These are phyloP conservation scores for Frankliniella intonsa DNA, from an alignment of 2,888 invertebrate genomes.

Conservation along the genomic window DNA sequence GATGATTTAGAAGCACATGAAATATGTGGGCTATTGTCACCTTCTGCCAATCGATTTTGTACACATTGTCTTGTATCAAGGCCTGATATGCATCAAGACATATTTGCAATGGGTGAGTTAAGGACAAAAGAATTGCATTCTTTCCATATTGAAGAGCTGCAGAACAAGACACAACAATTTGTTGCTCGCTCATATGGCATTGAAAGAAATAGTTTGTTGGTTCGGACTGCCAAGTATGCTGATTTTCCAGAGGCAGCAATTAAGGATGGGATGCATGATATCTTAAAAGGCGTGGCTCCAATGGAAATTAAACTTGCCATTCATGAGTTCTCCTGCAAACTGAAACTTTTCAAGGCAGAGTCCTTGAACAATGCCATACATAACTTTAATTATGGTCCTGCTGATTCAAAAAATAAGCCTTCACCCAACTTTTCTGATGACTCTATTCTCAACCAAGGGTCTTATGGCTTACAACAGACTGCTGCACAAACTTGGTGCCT, in stretches of 20 bases:
- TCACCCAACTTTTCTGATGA: neutral
- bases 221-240: neutral
- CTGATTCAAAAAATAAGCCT: neutral
- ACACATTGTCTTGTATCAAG: neutral
- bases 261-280: neutral
- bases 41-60: neutral
- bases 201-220: neutral
- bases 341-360: neutral
- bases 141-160: neutral
- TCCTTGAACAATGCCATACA: neutral
- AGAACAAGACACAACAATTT: neutral
- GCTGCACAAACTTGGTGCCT: slow-evolving; percentile 1
- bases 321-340: neutral
- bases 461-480: neutral
- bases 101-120: neutral
- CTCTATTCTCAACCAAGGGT: neutral
- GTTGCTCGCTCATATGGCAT: neutral
- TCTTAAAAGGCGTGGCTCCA: neutral
- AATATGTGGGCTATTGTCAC: neutral
- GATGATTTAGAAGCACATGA: neutral
- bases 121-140: neutral
- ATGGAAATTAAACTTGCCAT: neutral
- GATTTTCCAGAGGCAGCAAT: neutral
- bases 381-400: neutral
- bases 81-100: neutral